Evolutionary conservation across 2,113 vertebrate species (phyloP).

Genomic region (Seriola rivoliana): DNA sequence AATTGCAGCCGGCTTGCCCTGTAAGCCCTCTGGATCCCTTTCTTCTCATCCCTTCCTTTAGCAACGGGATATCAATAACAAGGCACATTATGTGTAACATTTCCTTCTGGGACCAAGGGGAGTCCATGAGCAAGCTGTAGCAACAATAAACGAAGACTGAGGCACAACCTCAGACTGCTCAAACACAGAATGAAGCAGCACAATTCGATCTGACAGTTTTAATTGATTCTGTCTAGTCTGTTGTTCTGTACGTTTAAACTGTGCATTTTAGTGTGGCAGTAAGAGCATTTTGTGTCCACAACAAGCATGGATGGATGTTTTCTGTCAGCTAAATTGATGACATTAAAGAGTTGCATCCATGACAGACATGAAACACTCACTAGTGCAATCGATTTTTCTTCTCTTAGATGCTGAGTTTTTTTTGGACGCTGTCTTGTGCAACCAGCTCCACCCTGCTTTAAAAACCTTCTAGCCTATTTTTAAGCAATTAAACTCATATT

Average conservation of each 20-base stretch:
- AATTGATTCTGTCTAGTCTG: slow-evolving; percentile 68
- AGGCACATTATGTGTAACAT: slow-evolving; percentile 71
- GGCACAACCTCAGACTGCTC: slow-evolving; percentile 56
- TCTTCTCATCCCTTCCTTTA: slow-evolving; percentile 48
- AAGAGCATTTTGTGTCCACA: slow-evolving; percentile 47
- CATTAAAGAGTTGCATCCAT: slow-evolving; percentile 55
- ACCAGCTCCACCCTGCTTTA: not conserved
- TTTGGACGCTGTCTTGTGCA: slow-evolving; percentile 22
- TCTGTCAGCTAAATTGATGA: slow-evolving; percentile 56
- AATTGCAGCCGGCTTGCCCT: slow-evolving; percentile 57
- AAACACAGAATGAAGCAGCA: slow-evolving; percentile 64
- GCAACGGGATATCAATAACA: slow-evolving; percentile 77
- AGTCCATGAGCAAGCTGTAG: slow-evolving; percentile 57
- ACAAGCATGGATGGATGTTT: slow-evolving; percentile 44
- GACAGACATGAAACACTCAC: slow-evolving; percentile 45
- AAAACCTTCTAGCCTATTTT: not conserved
- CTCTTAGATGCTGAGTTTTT: slow-evolving; percentile 22
- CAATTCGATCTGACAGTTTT: slow-evolving; percentile 67
- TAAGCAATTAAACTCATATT: not conserved
- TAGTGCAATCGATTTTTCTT: slow-evolving; percentile 41
- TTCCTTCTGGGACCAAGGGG: slow-evolving; percentile 72
- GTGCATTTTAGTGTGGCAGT: slow-evolving; percentile 43
- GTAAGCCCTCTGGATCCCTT: slow-evolving; percentile 42
- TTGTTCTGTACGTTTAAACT: slow-evolving; percentile 57
- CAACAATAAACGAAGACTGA: slow-evolving; percentile 53